These are phyloP conservation scores for Icerya purchasi DNA, from an alignment of 2,888 invertebrate species.

Conservation along the genomic window DNA sequence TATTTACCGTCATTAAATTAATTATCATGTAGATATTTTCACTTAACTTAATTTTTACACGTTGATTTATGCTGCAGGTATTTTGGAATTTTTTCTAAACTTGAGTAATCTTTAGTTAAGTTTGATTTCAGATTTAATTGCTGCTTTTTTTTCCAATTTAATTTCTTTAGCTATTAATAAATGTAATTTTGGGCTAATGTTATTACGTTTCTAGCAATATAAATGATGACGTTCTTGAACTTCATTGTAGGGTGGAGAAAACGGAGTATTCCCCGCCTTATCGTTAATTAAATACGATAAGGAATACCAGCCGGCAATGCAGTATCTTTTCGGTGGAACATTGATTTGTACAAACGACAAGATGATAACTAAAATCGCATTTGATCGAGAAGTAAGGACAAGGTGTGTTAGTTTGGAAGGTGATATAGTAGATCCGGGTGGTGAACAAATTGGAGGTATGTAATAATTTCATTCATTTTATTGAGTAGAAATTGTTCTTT, in stretches of 20 bases:
- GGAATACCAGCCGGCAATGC: constrained; percentile 51
- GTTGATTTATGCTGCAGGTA: no score
- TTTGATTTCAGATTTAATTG: no score
- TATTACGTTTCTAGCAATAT: background rate
- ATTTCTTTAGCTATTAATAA: no score
- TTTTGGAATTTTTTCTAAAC: no score
- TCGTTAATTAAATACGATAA: constrained; percentile 49
- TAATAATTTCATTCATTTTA: background rate
- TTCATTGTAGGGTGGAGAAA: constrained; percentile 8
- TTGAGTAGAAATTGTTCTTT: no score
- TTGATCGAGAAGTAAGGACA: constrained; percentile 41
- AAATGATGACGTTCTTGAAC: background rate
- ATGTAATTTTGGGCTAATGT: no score
- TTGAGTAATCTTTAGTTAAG: no score
- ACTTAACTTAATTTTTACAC: no score
- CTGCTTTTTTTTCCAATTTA: no score
- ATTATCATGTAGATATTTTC: no score
- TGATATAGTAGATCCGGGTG: constrained; percentile 75
- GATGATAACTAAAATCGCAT: constrained; percentile 58
- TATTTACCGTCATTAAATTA: no score
- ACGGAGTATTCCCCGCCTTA: constrained; percentile 47
- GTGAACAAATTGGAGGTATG: constrained; percentile 62
- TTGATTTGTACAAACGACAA: constrained; percentile 67
- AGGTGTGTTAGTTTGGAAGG: constrained; percentile 76
- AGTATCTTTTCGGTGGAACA: constrained; percentile 65